A percentile compares a stretch with the other conserved stretches of the same genome.
phyloP scores from a whole-genome alignment of 2,888 invertebrate genomes.

The Phymatocera aterrima region DNA sequence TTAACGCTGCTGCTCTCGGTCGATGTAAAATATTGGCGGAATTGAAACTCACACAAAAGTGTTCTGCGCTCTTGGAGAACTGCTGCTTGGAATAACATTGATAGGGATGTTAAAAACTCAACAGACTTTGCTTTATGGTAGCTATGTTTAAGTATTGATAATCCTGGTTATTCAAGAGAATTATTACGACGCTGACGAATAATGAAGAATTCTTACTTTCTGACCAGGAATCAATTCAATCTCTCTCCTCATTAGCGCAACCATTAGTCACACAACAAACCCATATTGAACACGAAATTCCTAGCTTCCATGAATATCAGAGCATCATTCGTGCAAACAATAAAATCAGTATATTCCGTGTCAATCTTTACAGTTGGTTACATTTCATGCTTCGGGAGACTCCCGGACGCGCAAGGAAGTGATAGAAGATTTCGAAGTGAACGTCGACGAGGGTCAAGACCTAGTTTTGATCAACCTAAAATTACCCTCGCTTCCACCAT shows the following conservation, averaged over 20 bases:
- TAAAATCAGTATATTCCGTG: neutral
- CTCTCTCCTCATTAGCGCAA: neutral
- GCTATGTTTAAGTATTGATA: neutral
- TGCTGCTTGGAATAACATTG: constrained; percentile 18
- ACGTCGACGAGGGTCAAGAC: constrained; percentile 41
- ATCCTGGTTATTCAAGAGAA: neutral
- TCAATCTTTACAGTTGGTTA: constrained; percentile 28
- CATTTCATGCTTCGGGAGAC: constrained; percentile 28
- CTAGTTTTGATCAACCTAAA: constrained; percentile 30
- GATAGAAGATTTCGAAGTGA: constrained; percentile 39
- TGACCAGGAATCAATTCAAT: neutral
- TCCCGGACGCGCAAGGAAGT: constrained; percentile 38
- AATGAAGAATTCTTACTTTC: neutral
- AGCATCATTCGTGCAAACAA: neutral
- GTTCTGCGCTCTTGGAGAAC: constrained; percentile 21
- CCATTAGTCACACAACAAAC: neutral
- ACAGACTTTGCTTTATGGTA: constrained; percentile 16
- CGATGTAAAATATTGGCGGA: constrained; percentile 22
- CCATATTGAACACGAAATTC: neutral
- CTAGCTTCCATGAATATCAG: neutral
- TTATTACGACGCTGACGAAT: neutral
- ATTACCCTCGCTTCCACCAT: constrained; percentile 44
- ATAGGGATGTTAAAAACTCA: neutral
- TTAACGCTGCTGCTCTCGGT: constrained; percentile 25
- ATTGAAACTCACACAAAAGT: constrained; percentile 33